Conservation (phyloP, 2,888 invertebrate species). For the Anoncus sp. region DNA sequence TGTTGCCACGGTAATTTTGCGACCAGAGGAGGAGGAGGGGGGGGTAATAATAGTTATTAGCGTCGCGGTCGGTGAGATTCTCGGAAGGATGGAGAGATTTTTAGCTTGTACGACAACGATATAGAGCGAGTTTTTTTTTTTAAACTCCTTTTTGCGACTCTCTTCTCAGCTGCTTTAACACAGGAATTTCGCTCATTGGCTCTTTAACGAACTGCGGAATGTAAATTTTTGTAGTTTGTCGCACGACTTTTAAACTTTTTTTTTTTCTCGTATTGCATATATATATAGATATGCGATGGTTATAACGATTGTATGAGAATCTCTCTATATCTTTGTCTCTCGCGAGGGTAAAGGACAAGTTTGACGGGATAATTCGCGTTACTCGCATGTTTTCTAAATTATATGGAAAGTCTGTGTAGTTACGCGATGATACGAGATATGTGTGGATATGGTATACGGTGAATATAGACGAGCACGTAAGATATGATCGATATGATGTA, state of each 20-base stretch:
- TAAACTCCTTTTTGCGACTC: constrained; percentile 1
- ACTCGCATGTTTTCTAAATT: constrained; percentile 33
- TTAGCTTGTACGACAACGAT: constrained; percentile 11
- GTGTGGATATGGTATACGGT: neutral
- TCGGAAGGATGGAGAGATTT: constrained; percentile 7
- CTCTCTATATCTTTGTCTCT: no score
- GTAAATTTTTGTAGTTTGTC: constrained; percentile 13
- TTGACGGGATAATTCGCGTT: constrained; percentile 31
- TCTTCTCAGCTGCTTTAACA: constrained; percentile 1
- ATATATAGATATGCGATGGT: neutral
- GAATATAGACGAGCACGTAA: constrained; percentile 18
- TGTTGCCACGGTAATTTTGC: neutral
- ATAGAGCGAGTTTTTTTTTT: constrained; percentile 1
- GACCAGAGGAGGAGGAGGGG: no score
- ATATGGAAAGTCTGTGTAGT: constrained; percentile 20
- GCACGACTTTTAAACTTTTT: constrained; percentile 11
- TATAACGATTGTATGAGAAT: neutral
- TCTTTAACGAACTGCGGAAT: constrained; percentile 20
- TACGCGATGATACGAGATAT: neutral
- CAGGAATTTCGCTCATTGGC: constrained; percentile 18
- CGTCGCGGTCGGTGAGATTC: neutral
- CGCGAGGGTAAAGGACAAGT: constrained; percentile 19
- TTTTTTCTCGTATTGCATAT: neutral
- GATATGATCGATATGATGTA: constrained; percentile 38
- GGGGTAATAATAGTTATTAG: constrained; percentile 20